phyloP scores from a whole-genome alignment of 1,140 invertebrate genomes.

The Hestina assimilis region DNA sequence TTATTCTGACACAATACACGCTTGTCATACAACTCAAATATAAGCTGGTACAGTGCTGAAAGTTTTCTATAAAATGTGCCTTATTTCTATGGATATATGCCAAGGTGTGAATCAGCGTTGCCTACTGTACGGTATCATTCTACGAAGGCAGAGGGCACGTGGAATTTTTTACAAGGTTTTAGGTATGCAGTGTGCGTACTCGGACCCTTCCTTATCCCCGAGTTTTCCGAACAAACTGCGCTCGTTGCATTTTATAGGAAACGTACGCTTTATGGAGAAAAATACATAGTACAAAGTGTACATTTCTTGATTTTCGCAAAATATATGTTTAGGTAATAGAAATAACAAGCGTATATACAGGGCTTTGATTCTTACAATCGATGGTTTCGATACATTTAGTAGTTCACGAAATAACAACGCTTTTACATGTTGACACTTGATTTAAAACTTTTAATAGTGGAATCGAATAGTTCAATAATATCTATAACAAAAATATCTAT shows the following conservation, averaged over 20 bases:
- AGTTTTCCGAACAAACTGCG: conserved; percentile 48
- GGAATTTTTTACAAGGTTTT: conserved; percentile 58
- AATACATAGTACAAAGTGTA: conserved; percentile 1
- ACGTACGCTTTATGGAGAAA: conserved; percentile 31
- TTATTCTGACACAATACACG: conserved; percentile 22
- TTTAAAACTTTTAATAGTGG: too few relatives aligned
- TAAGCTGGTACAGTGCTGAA: conserved; percentile 6
- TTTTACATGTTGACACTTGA: too few relatives aligned
- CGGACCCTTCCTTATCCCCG: conserved; percentile 48
- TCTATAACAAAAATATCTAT: too few relatives aligned
- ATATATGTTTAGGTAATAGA: conserved; percentile 8
- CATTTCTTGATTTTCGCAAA: conserved; percentile 11
- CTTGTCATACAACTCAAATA: conserved; percentile 27
- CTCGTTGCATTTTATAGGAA: conserved; percentile 57
- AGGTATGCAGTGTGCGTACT: conserved; percentile 55
- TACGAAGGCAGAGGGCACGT: conserved; percentile 20
- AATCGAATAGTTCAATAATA: too few relatives aligned
- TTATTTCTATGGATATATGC: conserved; percentile 6
- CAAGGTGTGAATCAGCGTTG: conserved; percentile 2
- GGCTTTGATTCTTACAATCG: too few relatives aligned
- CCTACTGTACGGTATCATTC: conserved; percentile 10
- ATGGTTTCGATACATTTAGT: too few relatives aligned
- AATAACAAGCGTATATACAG: neutral
- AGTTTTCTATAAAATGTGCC: neutral
- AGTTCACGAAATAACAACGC: too few relatives aligned